phyloP scores from a whole-genome alignment of 1,140 invertebrate species.

The Trinorchestia longiramus region DNA sequence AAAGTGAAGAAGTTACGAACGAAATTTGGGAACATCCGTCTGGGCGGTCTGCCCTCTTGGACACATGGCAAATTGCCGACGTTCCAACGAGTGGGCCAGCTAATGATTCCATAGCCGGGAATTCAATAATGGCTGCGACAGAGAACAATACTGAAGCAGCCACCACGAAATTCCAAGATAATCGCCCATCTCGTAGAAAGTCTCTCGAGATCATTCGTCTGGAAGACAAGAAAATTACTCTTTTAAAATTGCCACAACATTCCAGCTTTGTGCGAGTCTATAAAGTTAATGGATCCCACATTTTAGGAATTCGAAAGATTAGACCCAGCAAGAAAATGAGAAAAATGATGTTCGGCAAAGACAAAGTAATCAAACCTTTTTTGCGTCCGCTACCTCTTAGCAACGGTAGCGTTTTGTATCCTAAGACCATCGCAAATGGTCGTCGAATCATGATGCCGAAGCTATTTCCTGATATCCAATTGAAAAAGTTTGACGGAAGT shows the following conservation, averaged over 20 bases:
- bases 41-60: background rate
- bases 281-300: constrained; percentile 36
- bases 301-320: constrained; percentile 27
- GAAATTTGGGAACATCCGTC: constrained; percentile 40
- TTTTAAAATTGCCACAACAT: constrained; percentile 20
- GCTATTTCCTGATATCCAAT: background rate
- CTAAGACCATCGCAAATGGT: background rate
- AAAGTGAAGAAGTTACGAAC: constrained; percentile 32
- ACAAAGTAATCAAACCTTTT: constrained; percentile 8
- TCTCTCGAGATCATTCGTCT: constrained; percentile 29
- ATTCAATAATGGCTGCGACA: constrained; percentile 36
- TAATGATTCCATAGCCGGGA: constrained; percentile 46
- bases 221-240: constrained; percentile 42
- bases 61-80: constrained; percentile 35
- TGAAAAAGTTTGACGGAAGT: background rate
- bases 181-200: background rate
- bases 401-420: background rate
- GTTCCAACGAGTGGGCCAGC: constrained; percentile 26
- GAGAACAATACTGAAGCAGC: constrained; percentile 47
- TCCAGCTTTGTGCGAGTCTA: constrained; percentile 43
- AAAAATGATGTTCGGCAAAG: background rate
- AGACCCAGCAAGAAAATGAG: constrained; percentile 26
- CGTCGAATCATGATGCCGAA: background rate
- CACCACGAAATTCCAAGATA: background rate
- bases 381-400: background rate